Conservation (phyloP, 2,797 vertebrate species). For the Adelosebastes latens region DNA sequence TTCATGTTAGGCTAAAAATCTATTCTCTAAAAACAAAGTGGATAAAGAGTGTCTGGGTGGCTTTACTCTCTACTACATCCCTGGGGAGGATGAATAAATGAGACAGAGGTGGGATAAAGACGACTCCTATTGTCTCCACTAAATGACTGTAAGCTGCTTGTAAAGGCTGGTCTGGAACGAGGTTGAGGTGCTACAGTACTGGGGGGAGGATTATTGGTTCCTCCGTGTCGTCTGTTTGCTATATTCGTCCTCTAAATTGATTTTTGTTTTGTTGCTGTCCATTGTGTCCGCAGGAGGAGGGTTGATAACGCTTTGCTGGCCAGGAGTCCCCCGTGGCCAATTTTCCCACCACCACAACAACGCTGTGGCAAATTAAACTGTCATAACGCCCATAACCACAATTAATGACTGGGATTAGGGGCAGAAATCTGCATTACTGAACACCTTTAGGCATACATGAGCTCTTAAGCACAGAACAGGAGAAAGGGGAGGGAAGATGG, state of each 20-base stretch:
- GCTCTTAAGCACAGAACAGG: conserved; percentile 55
- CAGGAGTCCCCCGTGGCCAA: conserved; percentile 77
- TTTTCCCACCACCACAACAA: conserved; percentile 73
- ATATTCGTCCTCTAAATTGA: conserved; percentile 79
- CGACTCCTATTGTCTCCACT: conserved; percentile 50
- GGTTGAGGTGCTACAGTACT: conserved; percentile 43
- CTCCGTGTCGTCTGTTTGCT: conserved; percentile 58
- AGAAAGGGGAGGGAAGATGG: background rate
- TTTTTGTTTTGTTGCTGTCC: conserved; percentile 78
- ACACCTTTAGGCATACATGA: conserved; percentile 71
- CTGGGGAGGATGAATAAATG: conserved; percentile 55
- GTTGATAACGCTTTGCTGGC: conserved; percentile 69
- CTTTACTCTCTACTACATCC: conserved; percentile 39
- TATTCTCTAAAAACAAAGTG: conserved; percentile 49
- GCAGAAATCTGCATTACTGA: conserved; percentile 79
- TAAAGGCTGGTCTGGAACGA: conserved; percentile 49
- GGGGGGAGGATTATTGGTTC: conserved; percentile 63
- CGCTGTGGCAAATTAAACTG: conserved; percentile 82
- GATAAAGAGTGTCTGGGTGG: conserved; percentile 43
- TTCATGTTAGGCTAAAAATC: conserved; percentile 24
- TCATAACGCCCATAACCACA: conserved; percentile 82
- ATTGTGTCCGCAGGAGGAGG: conserved; percentile 68
- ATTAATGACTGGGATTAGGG: conserved; percentile 81
- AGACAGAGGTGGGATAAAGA: conserved; percentile 42
- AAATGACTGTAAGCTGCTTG: conserved; percentile 59